Conservation (phyloP, 2,797 vertebrate genomes). For the Lindbergichthys nudifrons region DNA sequence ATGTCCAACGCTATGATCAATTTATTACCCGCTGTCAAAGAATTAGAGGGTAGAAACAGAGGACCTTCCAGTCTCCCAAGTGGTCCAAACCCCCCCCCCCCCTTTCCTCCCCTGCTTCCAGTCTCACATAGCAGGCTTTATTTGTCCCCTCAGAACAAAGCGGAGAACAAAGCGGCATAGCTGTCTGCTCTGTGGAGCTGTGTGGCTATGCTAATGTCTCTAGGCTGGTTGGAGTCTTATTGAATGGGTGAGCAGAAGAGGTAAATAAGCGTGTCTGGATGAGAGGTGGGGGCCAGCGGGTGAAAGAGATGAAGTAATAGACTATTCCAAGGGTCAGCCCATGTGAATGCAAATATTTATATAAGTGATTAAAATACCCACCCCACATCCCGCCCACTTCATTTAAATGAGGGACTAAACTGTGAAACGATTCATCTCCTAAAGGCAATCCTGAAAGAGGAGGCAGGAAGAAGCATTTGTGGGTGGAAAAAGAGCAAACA, state of each 20-base stretch:
- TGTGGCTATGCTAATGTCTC: slow-evolving; percentile 79
- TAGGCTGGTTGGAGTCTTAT: slow-evolving; percentile 67
- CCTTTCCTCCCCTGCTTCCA: slow-evolving; percentile 54
- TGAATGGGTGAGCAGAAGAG: slow-evolving; percentile 82
- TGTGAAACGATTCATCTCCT: slow-evolving; percentile 83
- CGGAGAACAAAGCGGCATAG: slow-evolving; percentile 76
- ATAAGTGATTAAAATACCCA: slow-evolving; percentile 86
- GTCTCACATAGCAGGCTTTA: slow-evolving; percentile 71
- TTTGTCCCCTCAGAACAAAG: slow-evolving; percentile 80
- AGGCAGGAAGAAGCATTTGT: slow-evolving; percentile 83
- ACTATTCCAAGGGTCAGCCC: slow-evolving; percentile 83
- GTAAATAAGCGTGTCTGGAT: slow-evolving; percentile 83
- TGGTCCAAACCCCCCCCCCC: slow-evolving; percentile 60
- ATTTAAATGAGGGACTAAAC: slow-evolving; percentile 84
- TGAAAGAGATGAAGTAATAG: slow-evolving; percentile 81
- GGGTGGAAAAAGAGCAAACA: slow-evolving; percentile 81
- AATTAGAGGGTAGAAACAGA: slow-evolving; percentile 70
- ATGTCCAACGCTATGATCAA: slow-evolving; percentile 71
- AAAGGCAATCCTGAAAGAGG: slow-evolving; percentile 81
- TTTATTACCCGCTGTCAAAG: slow-evolving; percentile 81
- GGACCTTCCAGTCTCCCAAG: slow-evolving; percentile 72
- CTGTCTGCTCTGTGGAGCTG: slow-evolving; percentile 68
- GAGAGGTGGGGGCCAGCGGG: slow-evolving; percentile 76
- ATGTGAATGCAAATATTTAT: slow-evolving; percentile 87
- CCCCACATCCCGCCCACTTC: slow-evolving; percentile 82